Evolutionary conservation across 2,113 vertebrate species (phyloP).

Genomic region (Rana temporaria): DNA sequence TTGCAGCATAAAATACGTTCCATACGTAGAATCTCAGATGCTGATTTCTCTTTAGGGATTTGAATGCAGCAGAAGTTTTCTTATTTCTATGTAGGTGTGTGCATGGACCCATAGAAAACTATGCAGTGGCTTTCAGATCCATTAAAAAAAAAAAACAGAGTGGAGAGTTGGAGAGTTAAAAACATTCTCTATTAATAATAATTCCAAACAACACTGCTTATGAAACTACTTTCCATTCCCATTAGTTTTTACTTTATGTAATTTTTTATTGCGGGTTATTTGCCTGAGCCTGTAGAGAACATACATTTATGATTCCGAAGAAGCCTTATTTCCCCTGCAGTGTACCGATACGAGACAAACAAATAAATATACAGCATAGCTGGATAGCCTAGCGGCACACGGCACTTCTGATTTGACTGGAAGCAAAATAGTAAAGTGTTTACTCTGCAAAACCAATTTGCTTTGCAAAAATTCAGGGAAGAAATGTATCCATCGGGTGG

Average conservation of each 20-base stretch:
- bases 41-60: too few species aligned
- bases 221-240: not conserved
- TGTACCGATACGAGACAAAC: not conserved
- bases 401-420: not conserved
- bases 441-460: not conserved
- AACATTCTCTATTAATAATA: too few species aligned
- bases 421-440: not conserved
- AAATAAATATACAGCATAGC: not conserved
- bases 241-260: not conserved
- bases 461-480: not conserved
- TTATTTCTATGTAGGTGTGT: too few species aligned
- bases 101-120: too few species aligned
- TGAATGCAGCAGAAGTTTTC: too few species aligned
- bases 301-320: not conserved
- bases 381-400: not conserved
- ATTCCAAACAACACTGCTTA: too few species aligned
- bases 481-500: too few species aligned
- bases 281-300: not conserved
- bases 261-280: not conserved
- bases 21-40: too few species aligned
- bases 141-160: too few species aligned
- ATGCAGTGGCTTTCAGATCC: too few species aligned
- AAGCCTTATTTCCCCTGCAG: not conserved
- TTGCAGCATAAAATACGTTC: too few species aligned
- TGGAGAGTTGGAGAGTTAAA: not conserved